Conservation (phyloP, 1,140 invertebrate genomes). For the Lethrus apterus region DNA sequence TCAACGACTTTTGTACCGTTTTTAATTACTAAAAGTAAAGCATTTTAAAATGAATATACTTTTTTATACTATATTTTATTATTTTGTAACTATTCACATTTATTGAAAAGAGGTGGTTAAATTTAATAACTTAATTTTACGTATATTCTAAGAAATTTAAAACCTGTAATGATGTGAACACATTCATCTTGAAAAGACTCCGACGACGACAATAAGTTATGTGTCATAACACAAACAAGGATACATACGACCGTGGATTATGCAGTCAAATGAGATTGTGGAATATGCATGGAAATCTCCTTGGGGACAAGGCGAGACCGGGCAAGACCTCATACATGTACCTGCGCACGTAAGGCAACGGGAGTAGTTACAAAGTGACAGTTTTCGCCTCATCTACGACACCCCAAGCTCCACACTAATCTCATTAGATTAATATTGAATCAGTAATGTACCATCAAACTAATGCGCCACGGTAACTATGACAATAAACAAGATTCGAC, state of each 20-base stretch:
- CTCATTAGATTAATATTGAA: conserved; percentile 18
- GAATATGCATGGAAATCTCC: conserved; percentile 21
- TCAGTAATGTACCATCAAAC: conserved; percentile 15
- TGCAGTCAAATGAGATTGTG: conserved; percentile 20
- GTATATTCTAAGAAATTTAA: too few species aligned
- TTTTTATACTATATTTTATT: too few species aligned
- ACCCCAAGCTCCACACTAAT: conserved; percentile 3
- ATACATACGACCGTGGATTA: conserved; percentile 1
- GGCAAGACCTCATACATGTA: background rate
- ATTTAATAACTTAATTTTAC: too few species aligned
- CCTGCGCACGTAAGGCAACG: conserved; percentile 6
- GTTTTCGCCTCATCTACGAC: background rate
- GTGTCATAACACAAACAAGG: background rate
- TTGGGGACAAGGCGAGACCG: background rate
- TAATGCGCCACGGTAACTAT: conserved; percentile 9
- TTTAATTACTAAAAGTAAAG: too few species aligned
- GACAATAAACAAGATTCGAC: conserved; percentile 11
- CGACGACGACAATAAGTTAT: too few species aligned
- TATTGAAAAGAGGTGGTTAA: too few species aligned
- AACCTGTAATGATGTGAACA: too few species aligned
- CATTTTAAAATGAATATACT: too few species aligned
- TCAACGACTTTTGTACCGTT: too few species aligned
- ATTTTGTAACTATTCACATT: too few species aligned
- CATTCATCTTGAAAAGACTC: too few species aligned
- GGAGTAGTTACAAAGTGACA: background rate